Percentiles rank a stretch among this genome's conserved stretches.
Conservation (phyloP, 2,888 invertebrate genomes). For the Furcula furcula region DNA sequence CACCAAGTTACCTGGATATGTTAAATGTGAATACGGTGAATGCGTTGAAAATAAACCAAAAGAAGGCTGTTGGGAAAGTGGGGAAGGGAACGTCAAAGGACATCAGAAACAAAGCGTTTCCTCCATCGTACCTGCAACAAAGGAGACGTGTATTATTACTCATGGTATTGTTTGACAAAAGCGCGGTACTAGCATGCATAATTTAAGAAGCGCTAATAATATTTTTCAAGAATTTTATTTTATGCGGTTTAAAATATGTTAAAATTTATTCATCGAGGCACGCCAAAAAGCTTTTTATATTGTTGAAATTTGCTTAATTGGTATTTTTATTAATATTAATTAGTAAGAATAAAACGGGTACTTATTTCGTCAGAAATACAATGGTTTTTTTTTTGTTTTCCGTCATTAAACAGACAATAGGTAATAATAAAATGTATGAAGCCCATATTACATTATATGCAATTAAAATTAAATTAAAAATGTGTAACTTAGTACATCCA, state of each 20-base stretch:
- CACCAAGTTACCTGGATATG: slow-evolving; percentile 13
- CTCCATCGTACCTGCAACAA: slow-evolving; percentile 68
- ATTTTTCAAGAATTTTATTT: slow-evolving; percentile 10
- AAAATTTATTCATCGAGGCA: too few species aligned
- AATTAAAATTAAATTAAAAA: too few species aligned
- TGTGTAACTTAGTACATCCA: too few species aligned
- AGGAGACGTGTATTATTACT: slow-evolving; percentile 45
- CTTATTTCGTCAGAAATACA: too few species aligned
- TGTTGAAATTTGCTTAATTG: too few species aligned
- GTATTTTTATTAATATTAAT: too few species aligned
- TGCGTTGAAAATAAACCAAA: slow-evolving; percentile 28
- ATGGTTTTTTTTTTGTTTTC: too few species aligned
- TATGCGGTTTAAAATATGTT: not conserved
- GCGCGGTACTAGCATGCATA: slow-evolving; percentile 27
- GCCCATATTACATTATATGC: too few species aligned
- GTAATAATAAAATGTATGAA: too few species aligned
- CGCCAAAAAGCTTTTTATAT: too few species aligned
- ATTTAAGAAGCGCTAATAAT: slow-evolving; percentile 16
- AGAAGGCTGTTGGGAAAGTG: slow-evolving; percentile 21
- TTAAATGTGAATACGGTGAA: slow-evolving; percentile 9
- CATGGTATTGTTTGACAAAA: slow-evolving; percentile 29
- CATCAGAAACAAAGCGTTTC: slow-evolving; percentile 45
- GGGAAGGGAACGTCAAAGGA: slow-evolving; percentile 26
- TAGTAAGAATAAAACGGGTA: too few species aligned
- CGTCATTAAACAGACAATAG: too few species aligned